Evolutionary conservation across 2,888 invertebrate species (phyloP).

Genomic region (Onthophagus sagittarius): DNA sequence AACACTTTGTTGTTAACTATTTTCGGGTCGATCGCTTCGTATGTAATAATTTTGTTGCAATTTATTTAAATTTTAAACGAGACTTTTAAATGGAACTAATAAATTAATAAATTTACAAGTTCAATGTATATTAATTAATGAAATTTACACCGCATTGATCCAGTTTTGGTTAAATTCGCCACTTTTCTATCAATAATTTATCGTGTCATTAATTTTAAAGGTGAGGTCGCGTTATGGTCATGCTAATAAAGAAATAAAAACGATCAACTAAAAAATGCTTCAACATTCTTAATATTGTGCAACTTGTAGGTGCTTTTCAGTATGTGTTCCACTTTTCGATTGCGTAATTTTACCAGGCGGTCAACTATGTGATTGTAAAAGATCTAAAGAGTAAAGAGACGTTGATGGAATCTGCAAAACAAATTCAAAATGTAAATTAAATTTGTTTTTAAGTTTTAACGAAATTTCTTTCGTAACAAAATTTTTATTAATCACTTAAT

Average conservation of each 20-base stretch:
- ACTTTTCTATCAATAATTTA: background rate
- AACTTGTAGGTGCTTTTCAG: background rate
- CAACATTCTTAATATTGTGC: background rate
- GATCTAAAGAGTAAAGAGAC: too few relatives aligned
- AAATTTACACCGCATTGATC: background rate
- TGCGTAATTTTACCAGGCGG: background rate
- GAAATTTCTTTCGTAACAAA: too few relatives aligned
- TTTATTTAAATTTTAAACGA: background rate
- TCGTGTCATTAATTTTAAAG: background rate
- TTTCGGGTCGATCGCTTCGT: constrained; percentile 22
- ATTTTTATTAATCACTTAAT: too few relatives aligned
- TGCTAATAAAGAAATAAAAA: background rate
- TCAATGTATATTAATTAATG: background rate
- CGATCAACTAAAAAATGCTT: background rate
- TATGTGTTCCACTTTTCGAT: background rate
- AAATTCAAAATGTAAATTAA: too few relatives aligned
- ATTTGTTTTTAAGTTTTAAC: too few relatives aligned
- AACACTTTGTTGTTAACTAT: constrained; percentile 20
- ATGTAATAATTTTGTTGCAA: constrained; percentile 20
- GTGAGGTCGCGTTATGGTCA: background rate
- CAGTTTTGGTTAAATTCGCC: background rate
- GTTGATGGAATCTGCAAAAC: background rate
- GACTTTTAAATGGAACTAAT: background rate
- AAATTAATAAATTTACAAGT: background rate
- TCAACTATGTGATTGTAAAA: background rate